A percentile compares a stretch with the other conserved stretches of the same genome.
These are phyloP conservation scores for Empis livida DNA, from an alignment of 2,888 invertebrate species.

Conservation along the genomic window DNA sequence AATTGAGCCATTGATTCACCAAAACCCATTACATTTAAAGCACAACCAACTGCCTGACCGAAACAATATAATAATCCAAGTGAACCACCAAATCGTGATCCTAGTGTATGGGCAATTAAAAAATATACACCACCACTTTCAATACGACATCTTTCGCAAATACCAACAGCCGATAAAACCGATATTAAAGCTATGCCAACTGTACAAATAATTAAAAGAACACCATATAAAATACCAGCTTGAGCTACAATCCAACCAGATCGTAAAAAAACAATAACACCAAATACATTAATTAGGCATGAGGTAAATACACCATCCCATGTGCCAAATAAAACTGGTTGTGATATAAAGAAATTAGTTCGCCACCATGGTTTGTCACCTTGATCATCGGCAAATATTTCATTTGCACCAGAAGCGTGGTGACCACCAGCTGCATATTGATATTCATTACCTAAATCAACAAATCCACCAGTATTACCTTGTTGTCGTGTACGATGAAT, in stretches of 20 bases:
- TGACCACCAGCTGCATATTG: constrained; percentile 69
- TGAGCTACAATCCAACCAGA: constrained; percentile 97
- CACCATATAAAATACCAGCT: constrained; percentile 69
- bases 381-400: constrained; percentile 83
- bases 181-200: constrained; percentile 84
- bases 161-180: constrained; percentile 89
- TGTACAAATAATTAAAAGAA: constrained; percentile 69
- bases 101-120: constrained; percentile 84
- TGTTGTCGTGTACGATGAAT: constrained; percentile 42
- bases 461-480: constrained; percentile 59
- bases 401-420: constrained; percentile 76
- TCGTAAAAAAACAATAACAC: constrained; percentile 93
- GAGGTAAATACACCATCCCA: constrained; percentile 96
- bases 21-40: constrained; percentile 87
- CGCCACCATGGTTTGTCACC: constrained; percentile 64
- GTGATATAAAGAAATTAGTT: constrained; percentile 90
- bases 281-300: constrained; percentile 93
- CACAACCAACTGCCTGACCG: constrained; percentile 93
- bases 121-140: constrained; percentile 98
- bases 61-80: constrained; percentile 90
- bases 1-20: constrained; percentile 90
- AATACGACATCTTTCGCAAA: constrained; percentile 87
- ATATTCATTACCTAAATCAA: constrained; percentile 61
- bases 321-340: constrained; percentile 90
- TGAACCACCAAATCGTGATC: constrained; percentile 85